These are phyloP conservation scores for Sceloporus tristichus DNA, from an alignment of 2,113 vertebrate species.

Conservation along the genomic window DNA sequence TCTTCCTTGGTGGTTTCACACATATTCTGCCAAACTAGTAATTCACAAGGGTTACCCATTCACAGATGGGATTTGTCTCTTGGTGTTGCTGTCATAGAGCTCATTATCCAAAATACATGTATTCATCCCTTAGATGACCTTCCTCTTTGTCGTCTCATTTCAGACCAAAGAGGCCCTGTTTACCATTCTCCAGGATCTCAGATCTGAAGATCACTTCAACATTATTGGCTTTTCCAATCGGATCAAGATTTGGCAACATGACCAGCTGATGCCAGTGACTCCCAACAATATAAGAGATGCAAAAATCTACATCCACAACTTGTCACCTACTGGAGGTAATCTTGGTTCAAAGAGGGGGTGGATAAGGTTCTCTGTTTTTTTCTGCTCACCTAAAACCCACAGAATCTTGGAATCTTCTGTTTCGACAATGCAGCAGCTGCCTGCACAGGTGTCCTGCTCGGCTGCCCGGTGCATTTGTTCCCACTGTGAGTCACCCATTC, in stretches of 20 bases:
- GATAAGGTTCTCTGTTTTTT: neutral
- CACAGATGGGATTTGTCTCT: too few species aligned
- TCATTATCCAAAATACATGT: neutral
- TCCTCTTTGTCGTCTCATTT: slow-evolving; percentile 37
- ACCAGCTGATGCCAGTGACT: slow-evolving; percentile 85
- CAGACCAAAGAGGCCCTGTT: slow-evolving; percentile 97
- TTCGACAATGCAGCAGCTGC: too few species aligned
- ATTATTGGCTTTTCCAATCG: slow-evolving; percentile 92
- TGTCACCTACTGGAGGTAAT: slow-evolving; percentile 92
- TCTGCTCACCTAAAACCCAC: neutral
- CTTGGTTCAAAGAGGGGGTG: accelerated
- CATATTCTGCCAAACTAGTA: too few species aligned
- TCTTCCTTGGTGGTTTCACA: too few species aligned
- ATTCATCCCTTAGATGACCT: too few species aligned
- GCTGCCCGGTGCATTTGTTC: too few species aligned
- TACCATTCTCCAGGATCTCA: slow-evolving; percentile 91
- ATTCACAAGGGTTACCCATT: too few species aligned
- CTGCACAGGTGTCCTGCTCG: too few species aligned
- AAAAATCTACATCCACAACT: slow-evolving; percentile 90
- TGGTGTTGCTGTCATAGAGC: neutral
- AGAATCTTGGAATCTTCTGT: too few species aligned
- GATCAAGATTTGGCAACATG: slow-evolving; percentile 91
- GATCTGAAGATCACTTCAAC: slow-evolving; percentile 90
- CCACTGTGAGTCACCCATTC: too few species aligned
- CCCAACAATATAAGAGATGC: slow-evolving; percentile 89